A percentile compares a stretch with the other conserved stretches of the same genome.
These are phyloP conservation scores for Pyrocephalus nanus DNA, from an alignment of 2,797 vertebrate species.

Conservation along the genomic window DNA sequence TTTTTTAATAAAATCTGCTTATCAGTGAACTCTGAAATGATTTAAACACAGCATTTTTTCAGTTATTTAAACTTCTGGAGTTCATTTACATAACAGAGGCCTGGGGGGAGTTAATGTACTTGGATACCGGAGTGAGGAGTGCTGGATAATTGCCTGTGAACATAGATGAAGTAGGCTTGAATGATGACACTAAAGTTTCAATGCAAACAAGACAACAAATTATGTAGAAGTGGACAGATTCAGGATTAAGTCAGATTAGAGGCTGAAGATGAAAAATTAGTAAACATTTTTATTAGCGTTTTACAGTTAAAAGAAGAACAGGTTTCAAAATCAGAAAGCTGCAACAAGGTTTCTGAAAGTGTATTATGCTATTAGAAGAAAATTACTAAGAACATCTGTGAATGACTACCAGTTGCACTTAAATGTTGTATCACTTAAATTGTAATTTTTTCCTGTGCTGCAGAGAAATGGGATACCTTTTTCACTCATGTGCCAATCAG, in stretches of 20 bases:
- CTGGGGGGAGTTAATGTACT: conserved; percentile 28
- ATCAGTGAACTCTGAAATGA: conserved; percentile 36
- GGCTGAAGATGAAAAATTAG: not conserved
- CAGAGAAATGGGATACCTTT: not conserved
- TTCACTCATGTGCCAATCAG: not conserved
- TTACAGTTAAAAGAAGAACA: not conserved
- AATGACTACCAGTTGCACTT: not conserved
- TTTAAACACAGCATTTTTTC: conserved; percentile 48
- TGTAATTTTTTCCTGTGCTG: not conserved
- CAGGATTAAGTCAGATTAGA: not conserved
- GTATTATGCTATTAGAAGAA: not conserved
- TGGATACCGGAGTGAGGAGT: not conserved
- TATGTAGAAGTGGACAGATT: not conserved
- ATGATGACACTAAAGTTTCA: not conserved
- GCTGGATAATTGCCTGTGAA: not conserved
- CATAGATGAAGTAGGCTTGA: not conserved
- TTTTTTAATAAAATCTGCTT: conserved; percentile 37
- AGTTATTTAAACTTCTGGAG: conserved; percentile 50
- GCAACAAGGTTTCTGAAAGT: not conserved
- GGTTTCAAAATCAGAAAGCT: not conserved
- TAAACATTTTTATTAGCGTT: not conserved
- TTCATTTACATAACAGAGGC: conserved; percentile 48
- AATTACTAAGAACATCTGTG: not conserved
- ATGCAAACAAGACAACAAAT: not conserved
- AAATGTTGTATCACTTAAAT: not conserved